Evolutionary conservation across 2,888 invertebrate genomes (phyloP).

Genomic region (Ormia ochracea): DNA sequence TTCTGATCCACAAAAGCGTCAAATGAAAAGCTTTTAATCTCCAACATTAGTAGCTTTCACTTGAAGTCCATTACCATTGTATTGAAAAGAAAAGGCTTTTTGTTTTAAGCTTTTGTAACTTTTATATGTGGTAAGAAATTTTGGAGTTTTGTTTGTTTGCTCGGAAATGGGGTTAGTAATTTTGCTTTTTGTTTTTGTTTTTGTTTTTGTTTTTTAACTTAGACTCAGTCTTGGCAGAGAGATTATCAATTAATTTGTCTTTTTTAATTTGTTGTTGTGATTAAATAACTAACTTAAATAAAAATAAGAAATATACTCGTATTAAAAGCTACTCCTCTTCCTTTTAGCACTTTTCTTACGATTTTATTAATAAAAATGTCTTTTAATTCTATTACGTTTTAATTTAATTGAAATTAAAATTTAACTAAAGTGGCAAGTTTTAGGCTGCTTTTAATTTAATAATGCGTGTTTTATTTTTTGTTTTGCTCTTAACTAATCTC

Average conservation of each 20-base stretch:
- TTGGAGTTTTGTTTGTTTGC: constrained; percentile 24
- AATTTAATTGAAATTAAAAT: constrained; percentile 25
- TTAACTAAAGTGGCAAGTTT: constrained; percentile 59
- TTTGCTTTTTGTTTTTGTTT: too few species aligned
- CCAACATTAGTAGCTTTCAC: not conserved
- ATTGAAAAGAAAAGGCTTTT: not conserved
- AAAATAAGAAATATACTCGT: constrained; percentile 15
- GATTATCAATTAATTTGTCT: constrained; percentile 66
- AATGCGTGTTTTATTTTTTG: not conserved
- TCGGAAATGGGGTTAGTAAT: constrained; percentile 48
- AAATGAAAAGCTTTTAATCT: constrained; percentile 21
- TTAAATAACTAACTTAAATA: constrained; percentile 22
- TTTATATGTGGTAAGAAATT: not conserved
- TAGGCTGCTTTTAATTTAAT: constrained; percentile 45
- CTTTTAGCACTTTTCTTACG: not conserved
- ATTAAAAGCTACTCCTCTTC: constrained; percentile 62
- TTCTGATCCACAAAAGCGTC: not conserved
- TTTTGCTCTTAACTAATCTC: constrained; percentile 37
- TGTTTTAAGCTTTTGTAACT: constrained; percentile 17
- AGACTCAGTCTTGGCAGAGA: constrained; percentile 77
- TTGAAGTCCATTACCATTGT: not conserved
- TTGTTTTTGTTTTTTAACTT: too few species aligned
- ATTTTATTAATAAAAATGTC: constrained; percentile 19
- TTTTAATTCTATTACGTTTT: not conserved
- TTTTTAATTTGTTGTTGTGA: constrained; percentile 25